Evolutionary conservation across 2,888 invertebrate genomes (phyloP).

Genomic region (Nebria salina): DNA sequence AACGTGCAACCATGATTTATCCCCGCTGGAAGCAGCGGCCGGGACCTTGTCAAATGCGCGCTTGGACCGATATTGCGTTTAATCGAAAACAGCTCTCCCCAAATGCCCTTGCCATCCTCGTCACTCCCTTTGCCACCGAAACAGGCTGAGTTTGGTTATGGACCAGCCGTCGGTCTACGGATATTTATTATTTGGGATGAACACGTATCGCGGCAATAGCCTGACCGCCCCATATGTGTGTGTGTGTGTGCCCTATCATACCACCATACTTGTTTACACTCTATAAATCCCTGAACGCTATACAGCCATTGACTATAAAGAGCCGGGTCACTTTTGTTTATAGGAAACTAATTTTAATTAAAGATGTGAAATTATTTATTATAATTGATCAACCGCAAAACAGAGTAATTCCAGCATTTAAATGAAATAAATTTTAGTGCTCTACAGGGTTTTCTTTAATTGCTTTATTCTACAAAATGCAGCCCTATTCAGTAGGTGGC

Average conservation of each 20-base stretch:
- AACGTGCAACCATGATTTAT: constrained; percentile 43
- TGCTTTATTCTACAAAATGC: background rate
- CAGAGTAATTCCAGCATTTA: background rate
- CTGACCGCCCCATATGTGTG: background rate
- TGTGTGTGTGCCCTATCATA: background rate
- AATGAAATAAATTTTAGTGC: background rate
- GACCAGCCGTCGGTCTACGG: background rate
- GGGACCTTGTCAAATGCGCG: constrained; percentile 6
- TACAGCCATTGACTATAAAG: background rate
- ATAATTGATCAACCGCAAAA: background rate
- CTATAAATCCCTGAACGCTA: constrained; percentile 29
- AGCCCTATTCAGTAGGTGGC: background rate
- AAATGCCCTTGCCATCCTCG: background rate
- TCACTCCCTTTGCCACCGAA: background rate
- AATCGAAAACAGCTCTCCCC: constrained; percentile 16
- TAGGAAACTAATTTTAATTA: no score
- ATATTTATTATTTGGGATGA: constrained; percentile 23
- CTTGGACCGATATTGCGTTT: constrained; percentile 12
- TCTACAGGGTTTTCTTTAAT: background rate
- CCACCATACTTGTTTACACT: constrained; percentile 33
- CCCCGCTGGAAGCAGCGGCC: background rate
- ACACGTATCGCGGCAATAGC: constrained; percentile 4
- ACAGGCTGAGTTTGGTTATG: background rate
- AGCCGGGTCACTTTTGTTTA: constrained; percentile 7
- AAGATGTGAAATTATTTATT: no score